phyloP scores from a whole-genome alignment of 2,888 invertebrate species.

The Palloptera scutellata region DNA sequence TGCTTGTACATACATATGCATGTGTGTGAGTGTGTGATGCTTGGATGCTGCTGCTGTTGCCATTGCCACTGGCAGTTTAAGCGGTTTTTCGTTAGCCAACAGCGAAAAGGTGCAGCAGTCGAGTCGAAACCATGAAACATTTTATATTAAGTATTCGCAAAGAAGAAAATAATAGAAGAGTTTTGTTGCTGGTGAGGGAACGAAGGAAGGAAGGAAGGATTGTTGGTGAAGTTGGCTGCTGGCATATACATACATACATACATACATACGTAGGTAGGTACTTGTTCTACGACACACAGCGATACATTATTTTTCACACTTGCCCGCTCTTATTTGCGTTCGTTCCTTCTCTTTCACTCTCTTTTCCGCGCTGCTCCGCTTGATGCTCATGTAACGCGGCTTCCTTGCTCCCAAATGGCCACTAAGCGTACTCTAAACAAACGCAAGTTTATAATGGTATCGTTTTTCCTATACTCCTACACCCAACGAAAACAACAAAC shows the following conservation, averaged over 20 bases:
- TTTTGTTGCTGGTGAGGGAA: conserved; percentile 7
- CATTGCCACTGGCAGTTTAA: conserved; percentile 14
- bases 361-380: conserved; percentile 12
- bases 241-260: too few species aligned
- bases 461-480: conserved; percentile 23
- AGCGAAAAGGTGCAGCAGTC: conserved; percentile 20
- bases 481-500: conserved; percentile 20
- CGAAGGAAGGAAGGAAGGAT: conserved; percentile 1
- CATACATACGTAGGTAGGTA: too few species aligned
- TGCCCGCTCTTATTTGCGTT: conserved; percentile 34
- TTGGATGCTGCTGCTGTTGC: conserved; percentile 18
- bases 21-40: conserved; percentile 4
- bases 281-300: too few species aligned
- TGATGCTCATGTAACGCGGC: conserved; percentile 14
- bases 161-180: conserved; percentile 15
- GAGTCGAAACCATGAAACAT: too few species aligned
- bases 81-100: conserved; percentile 21
- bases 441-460: conserved; percentile 53
- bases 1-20: conserved; percentile 17
- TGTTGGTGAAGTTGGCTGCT: conserved; percentile 43
- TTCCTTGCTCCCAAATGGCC: conserved; percentile 58
- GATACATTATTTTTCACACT: conserved; percentile 45
- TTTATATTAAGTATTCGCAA: conserved; percentile 9
- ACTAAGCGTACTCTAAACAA: conserved; percentile 53
- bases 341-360: conserved; percentile 7